phyloP scores from a whole-genome alignment of 2,113 vertebrate species.

The Anolis carolinensis region DNA sequence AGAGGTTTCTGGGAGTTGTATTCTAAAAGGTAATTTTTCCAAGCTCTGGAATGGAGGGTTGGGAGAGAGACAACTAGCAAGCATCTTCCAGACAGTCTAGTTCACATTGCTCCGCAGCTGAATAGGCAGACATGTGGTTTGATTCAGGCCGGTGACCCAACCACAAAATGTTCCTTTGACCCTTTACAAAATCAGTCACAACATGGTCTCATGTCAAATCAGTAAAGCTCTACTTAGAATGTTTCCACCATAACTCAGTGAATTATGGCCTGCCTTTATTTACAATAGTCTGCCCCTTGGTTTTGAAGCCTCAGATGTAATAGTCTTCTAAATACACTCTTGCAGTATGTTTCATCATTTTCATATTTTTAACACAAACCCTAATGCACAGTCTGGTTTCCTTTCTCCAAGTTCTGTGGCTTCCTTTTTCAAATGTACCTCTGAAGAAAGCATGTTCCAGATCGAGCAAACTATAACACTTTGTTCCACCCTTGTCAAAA shows the following conservation, averaged over 20 bases:
- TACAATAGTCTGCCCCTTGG: background rate
- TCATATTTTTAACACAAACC: background rate
- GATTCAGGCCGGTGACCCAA: background rate
- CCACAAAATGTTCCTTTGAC: background rate
- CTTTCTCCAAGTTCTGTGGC: conserved; percentile 8
- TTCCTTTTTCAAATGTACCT: conserved; percentile 8
- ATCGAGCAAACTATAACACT: background rate
- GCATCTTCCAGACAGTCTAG: no score
- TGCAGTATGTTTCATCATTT: background rate
- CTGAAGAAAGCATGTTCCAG: background rate
- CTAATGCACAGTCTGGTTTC: background rate
- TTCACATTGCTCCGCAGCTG: background rate
- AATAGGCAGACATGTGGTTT: background rate
- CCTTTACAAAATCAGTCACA: background rate
- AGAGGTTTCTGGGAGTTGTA: no score
- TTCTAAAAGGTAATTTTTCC: no score
- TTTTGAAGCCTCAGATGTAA: background rate
- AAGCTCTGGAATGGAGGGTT: no score
- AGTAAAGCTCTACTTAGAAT: background rate
- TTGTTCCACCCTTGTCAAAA: background rate
- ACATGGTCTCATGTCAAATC: background rate
- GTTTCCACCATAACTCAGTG: background rate
- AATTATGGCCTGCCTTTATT: background rate
- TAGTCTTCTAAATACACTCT: background rate
- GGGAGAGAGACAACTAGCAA: no score